Conservation (phyloP, 2,888 invertebrate genomes). For the Litoditis marina region DNA sequence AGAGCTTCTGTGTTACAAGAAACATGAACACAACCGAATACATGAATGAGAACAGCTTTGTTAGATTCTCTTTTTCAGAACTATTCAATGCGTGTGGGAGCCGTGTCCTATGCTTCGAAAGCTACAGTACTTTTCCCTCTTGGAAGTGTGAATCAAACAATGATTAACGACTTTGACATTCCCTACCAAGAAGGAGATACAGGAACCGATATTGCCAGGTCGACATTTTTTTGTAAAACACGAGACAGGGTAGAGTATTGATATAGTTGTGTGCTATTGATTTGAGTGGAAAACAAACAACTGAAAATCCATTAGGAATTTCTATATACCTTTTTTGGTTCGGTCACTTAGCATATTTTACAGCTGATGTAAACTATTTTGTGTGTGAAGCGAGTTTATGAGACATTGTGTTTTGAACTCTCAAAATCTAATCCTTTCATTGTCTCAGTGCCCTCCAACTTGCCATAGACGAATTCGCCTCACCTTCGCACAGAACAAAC, state of each 20-base stretch:
- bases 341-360: no score
- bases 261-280: no score
- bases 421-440: no score
- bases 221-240: neutral
- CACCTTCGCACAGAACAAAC: neutral
- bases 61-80: neutral
- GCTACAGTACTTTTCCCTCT: neutral
- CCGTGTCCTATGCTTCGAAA: neutral
- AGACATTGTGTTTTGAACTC: neutral
- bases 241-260: no score
- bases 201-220: neutral
- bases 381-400: no score
- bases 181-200: neutral
- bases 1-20: neutral
- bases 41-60: neutral
- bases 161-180: neutral
- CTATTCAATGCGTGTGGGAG: constrained; percentile 5
- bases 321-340: no score
- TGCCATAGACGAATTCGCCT: neutral
- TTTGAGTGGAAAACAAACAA: no score
- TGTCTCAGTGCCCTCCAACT: neutral
- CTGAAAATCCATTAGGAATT: no score
- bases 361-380: no score
- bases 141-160: constrained; percentile 2
- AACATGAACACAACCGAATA: neutral